Base-by-base conservation (phyloP, 2,797 vertebrate genomes). In the Smutsia temminckii region DNA sequence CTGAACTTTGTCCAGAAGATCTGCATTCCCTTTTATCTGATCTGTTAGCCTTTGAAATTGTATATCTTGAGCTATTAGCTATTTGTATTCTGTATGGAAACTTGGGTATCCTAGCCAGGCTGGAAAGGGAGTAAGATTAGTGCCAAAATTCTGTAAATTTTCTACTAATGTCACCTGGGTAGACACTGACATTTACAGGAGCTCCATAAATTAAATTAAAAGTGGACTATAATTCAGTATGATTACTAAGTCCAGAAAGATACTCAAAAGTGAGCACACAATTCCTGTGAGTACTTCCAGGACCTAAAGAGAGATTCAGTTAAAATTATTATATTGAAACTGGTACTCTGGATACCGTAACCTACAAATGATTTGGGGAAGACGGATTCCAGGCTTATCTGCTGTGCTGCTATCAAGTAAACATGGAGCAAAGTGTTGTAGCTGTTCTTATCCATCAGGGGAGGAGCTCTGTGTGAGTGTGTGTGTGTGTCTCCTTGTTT, bases 1-100 rank as follows among this genome's bases (percentile, higher is more conserved):
- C 98, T 98, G 98, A 98, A 98, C 95, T 96, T 97, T 96, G 97
- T 98, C 97, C 97, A 98, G 96, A 98, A 98, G 96, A 98, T 98
- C 98, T 98, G 97, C 97, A 89, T 97, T 97, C 95, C 92, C 96
- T 96, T 96, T 98, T 97, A 97, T 97, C 96, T 94, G 93, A 97
- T 98, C 95, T 98, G 94, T 96, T 97, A 94, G 96, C 96, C 95
- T 98, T 97, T 98, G 98, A 98, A 98, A 98, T 94, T 96, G 93
- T 98, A 90, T 97, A 97, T 98, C 96, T 94, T 97, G 91, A 97
- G 94, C 96, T 97, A 84, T 96, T 97, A 97, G 96, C 95, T 20
- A n/a, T 96, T 95, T 93, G 87, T 79, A 66, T 91, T 57, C 85
- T 94, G 16, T 79, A 59, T 94, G 94, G 95, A 97, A 97, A 97